phyloP scores from a whole-genome alignment of 2,113 vertebrate species.

The Fregetta grallaria region DNA sequence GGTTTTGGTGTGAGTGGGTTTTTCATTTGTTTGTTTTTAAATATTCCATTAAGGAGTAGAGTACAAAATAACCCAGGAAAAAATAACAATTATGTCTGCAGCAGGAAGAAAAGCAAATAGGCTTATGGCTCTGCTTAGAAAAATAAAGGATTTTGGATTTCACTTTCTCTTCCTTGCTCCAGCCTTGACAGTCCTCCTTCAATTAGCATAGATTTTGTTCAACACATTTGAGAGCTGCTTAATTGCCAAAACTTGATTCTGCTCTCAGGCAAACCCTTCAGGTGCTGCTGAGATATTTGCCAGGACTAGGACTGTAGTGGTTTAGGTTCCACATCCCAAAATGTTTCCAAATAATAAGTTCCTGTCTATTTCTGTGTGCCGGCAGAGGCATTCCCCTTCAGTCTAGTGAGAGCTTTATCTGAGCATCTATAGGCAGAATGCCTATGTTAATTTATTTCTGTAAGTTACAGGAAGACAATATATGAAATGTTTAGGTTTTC shows the following conservation, averaged over 20 bases:
- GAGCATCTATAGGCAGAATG: background rate
- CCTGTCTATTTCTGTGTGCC: background rate
- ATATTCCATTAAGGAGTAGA: background rate
- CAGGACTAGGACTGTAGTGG: background rate
- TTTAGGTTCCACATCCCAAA: background rate
- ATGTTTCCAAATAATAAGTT: background rate
- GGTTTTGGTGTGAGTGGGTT: rapidly evolving
- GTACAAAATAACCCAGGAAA: background rate
- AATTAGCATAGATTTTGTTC: background rate
- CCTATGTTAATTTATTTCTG: background rate
- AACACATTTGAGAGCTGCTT: background rate
- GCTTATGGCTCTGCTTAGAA: background rate
- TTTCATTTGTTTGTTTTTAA: background rate
- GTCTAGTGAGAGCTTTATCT: background rate
- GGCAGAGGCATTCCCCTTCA: background rate
- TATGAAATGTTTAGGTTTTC: background rate
- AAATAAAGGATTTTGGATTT: background rate
- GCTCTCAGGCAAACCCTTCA: background rate
- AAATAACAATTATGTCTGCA: background rate
- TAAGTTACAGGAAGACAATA: background rate
- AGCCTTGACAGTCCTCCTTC: background rate
- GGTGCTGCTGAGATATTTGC: background rate
- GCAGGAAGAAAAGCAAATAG: background rate
- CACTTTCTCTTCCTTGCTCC: background rate
- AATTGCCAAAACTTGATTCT: background rate